phyloP scores from a whole-genome alignment of 2,113 vertebrate genomes.

The Neotoma lepida region DNA sequence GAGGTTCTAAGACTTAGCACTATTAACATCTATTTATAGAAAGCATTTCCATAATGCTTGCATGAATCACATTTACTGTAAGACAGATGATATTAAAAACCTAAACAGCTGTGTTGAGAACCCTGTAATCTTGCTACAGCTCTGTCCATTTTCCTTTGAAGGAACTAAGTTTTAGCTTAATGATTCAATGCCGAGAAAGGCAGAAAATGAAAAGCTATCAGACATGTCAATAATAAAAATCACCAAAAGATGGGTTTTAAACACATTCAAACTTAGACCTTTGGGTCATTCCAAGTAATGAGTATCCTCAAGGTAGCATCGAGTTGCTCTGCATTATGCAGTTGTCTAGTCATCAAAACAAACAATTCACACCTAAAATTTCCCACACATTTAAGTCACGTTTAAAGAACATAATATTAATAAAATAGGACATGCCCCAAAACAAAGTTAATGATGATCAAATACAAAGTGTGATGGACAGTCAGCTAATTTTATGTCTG shows the following conservation, averaged over 20 bases:
- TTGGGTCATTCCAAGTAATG: background rate
- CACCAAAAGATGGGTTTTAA: conserved; percentile 18
- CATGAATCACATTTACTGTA: conserved; percentile 77
- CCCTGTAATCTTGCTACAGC: conserved; percentile 59
- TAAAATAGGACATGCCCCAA: conserved; percentile 24
- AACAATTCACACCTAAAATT: background rate
- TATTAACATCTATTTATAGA: conserved; percentile 78
- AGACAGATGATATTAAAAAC: conserved; percentile 67
- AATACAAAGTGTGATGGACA: background rate
- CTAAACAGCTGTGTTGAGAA: conserved; percentile 58
- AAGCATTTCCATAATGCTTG: conserved; percentile 63
- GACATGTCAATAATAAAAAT: conserved; percentile 26
- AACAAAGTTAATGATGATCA: background rate
- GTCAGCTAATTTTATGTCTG: background rate
- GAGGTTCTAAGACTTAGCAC: conserved; percentile 63
- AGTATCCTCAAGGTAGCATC: background rate
- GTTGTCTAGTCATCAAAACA: conserved; percentile 25
- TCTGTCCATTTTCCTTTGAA: conserved; percentile 61
- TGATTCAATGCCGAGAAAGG: conserved; percentile 25
- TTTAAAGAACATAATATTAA: conserved; percentile 46
- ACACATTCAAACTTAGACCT: conserved; percentile 20
- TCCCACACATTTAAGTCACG: background rate
- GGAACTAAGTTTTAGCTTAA: conserved; percentile 57
- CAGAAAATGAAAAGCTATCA: conserved; percentile 58
- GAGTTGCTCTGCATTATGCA: background rate